A percentile compares a stretch with the other conserved stretches of the same genome.
These are phyloP conservation scores for Danaus chrysippus DNA, from an alignment of 2,888 invertebrate species.

Conservation along the genomic window DNA sequence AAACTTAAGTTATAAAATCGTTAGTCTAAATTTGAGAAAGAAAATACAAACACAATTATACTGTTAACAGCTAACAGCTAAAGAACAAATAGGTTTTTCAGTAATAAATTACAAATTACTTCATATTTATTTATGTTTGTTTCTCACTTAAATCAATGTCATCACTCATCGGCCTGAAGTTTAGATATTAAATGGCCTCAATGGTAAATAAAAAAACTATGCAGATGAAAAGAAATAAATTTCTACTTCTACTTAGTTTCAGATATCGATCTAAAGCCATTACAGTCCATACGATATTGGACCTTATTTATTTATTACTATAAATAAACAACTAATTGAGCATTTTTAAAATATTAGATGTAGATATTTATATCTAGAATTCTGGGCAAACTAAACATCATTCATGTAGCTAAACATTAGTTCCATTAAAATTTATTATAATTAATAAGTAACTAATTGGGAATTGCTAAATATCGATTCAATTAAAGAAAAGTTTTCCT, in stretches of 20 bases:
- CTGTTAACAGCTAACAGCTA: conserved; percentile 16
- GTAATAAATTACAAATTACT: conserved; percentile 26
- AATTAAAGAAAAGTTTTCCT: conserved; percentile 16
- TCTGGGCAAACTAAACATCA: conserved; percentile 32
- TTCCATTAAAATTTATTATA: conserved; percentile 48
- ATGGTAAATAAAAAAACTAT: conserved; percentile 37
- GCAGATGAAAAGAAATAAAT: conserved; percentile 36
- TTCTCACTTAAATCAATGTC: conserved; percentile 24
- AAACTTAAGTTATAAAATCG: too few species aligned
- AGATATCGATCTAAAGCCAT: conserved; percentile 12
- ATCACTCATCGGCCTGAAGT: conserved; percentile 34
- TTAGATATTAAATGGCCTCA: conserved; percentile 23
- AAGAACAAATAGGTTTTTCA: conserved; percentile 15
- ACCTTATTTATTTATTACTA: conserved; percentile 16
- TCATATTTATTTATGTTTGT: conserved; percentile 21
- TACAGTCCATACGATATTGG: conserved; percentile 12
- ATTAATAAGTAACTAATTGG: conserved; percentile 44
- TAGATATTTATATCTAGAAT: conserved; percentile 37
- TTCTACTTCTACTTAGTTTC: conserved; percentile 32
- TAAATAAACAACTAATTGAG: conserved; percentile 15
- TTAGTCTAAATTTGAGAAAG: not conserved
- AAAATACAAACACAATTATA: conserved; percentile 11
- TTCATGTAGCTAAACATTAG: conserved; percentile 41
- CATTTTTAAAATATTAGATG: conserved; percentile 5
- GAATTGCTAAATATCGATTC: conserved; percentile 25